Conservation (phyloP, 2,888 invertebrate species). For the Andrena bicolor region DNA sequence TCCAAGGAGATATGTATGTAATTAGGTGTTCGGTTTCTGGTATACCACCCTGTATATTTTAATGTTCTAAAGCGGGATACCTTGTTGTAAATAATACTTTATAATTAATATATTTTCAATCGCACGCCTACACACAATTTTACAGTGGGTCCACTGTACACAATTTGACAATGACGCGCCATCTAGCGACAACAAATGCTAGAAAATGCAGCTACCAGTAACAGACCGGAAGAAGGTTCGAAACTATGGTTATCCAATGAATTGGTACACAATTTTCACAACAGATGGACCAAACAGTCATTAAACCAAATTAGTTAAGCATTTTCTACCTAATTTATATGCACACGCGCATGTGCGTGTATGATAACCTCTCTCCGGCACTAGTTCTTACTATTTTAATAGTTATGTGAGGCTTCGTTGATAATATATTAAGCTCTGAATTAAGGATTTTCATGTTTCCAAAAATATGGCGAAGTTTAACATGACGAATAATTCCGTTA, state of each 20-base stretch:
- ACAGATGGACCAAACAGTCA: slow-evolving; percentile 27
- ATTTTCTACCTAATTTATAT: neutral
- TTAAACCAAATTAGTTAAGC: neutral
- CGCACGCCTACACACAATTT: neutral
- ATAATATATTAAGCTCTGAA: neutral
- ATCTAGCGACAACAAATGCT: neutral
- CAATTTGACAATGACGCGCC: slow-evolving; percentile 1
- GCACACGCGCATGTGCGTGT: neutral
- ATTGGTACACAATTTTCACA: neutral
- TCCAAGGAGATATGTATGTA: too few species aligned
- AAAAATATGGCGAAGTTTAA: slow-evolving; percentile 54
- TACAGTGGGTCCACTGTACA: neutral
- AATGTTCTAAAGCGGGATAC: too few species aligned
- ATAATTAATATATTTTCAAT: too few species aligned
- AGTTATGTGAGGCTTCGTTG: slow-evolving; percentile 10
- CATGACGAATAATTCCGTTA: neutral
- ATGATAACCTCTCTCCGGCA: neutral
- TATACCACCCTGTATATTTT: too few species aligned
- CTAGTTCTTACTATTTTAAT: neutral
- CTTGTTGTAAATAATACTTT: too few species aligned
- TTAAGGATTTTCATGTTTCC: neutral
- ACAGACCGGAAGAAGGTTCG: neutral
- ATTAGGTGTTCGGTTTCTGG: too few species aligned
- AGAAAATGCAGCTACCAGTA: neutral
- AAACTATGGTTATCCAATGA: neutral